Percentiles rank a stretch among this genome's conserved stretches.
These are phyloP conservation scores for Cisticola juncidis DNA, from an alignment of 2,113 vertebrate genomes.

Conservation along the genomic window DNA sequence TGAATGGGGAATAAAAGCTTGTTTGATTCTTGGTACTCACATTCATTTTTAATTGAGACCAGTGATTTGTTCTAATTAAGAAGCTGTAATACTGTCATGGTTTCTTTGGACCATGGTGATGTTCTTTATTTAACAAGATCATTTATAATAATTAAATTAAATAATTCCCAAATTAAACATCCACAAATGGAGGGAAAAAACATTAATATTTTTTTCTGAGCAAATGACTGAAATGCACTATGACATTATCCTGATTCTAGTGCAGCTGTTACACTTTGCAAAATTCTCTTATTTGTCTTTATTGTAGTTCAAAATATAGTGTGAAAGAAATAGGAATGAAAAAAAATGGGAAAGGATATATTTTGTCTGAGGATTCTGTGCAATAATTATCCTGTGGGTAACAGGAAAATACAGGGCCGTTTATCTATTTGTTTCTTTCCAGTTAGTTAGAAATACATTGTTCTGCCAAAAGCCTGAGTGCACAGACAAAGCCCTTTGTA, in stretches of 20 bases:
- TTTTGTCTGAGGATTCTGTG: background rate
- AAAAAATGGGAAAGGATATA: background rate
- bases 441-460: background rate
- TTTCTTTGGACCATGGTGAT: background rate
- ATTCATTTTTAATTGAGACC: conserved; percentile 4
- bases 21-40: background rate
- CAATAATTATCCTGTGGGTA: background rate
- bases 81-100: background rate
- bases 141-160: conserved; percentile 47
- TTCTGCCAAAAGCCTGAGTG: background rate
- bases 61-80: conserved; percentile 39
- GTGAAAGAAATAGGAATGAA: background rate
- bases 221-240: background rate
- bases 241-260: background rate
- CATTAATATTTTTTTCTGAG: background rate
- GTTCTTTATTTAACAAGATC: background rate
- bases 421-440: conserved; percentile 27
- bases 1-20: background rate
- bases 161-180: conserved; percentile 3
- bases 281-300: background rate
- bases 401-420: background rate
- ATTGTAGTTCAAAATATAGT: background rate
- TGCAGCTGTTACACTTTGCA: background rate
- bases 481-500: background rate
- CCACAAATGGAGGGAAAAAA: background rate